These are phyloP conservation scores for Natator depressus DNA, from an alignment of 2,113 vertebrate genomes.

Conservation along the genomic window DNA sequence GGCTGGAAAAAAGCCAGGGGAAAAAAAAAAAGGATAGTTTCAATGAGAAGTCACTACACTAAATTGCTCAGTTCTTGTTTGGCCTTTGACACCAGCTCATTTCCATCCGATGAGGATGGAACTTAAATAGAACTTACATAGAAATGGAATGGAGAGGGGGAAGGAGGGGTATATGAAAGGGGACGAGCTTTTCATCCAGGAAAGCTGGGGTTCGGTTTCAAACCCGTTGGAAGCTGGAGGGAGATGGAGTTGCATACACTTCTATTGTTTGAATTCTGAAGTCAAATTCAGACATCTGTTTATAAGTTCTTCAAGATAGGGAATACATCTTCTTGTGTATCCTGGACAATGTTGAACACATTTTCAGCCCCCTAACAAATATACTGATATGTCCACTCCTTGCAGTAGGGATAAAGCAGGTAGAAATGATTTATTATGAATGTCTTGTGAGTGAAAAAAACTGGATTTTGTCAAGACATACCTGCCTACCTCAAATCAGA, in stretches of 20 bases:
- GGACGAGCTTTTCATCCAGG: not conserved
- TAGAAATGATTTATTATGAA: not conserved
- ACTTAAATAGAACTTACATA: not conserved
- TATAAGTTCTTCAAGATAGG: not conserved
- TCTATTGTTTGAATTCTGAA: not conserved
- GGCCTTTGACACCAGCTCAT: not conserved
- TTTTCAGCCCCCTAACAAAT: not conserved
- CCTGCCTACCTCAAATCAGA: not conserved
- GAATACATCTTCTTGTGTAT: not conserved
- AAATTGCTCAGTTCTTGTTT: not conserved
- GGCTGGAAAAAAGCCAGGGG: not conserved
- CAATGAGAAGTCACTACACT: not conserved
- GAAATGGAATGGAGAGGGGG: not conserved
- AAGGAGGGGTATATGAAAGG: not conserved
- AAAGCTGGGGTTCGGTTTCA: not conserved
- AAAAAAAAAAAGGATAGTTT: not conserved
- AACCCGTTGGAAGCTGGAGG: not conserved
- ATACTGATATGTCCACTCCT: not conserved
- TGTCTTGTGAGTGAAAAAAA: not conserved
- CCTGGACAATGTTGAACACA: not conserved
- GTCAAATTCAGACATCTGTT: not conserved
- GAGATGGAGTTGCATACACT: not conserved
- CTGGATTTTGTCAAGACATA: not conserved
- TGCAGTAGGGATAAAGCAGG: not conserved
- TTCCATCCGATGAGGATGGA: not conserved